phyloP scores from a whole-genome alignment of 2,888 invertebrate genomes.

The Celastrina argiolus region DNA sequence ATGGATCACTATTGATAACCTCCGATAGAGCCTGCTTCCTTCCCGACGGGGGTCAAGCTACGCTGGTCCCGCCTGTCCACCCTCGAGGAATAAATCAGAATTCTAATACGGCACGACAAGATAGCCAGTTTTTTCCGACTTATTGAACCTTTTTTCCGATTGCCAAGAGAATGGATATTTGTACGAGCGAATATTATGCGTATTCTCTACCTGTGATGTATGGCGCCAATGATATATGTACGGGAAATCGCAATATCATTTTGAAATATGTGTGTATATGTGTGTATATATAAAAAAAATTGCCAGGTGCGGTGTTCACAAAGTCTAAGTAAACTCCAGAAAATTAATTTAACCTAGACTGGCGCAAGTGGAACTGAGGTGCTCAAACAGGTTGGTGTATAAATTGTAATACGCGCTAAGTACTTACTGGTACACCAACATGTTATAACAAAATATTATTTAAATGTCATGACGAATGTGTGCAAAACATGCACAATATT shows the following conservation, averaged over 20 bases:
- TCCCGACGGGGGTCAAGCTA: slow-evolving; percentile 43
- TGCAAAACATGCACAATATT: too few relatives aligned
- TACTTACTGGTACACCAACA: too few relatives aligned
- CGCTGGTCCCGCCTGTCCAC: slow-evolving; percentile 58
- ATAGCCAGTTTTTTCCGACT: slow-evolving; percentile 66
- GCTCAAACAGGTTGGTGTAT: too few relatives aligned
- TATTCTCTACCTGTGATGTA: slow-evolving; percentile 12
- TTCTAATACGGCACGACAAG: slow-evolving; percentile 65
- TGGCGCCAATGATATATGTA: neutral
- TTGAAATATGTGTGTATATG: neutral
- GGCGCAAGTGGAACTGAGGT: too few relatives aligned
- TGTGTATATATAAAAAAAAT: too few relatives aligned
- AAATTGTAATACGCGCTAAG: too few relatives aligned
- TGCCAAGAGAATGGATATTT: slow-evolving; percentile 31
- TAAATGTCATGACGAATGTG: too few relatives aligned
- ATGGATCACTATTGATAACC: slow-evolving; percentile 42
- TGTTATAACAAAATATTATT: too few relatives aligned
- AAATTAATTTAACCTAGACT: too few relatives aligned
- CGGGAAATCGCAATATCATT: neutral
- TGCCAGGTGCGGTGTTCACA: too few relatives aligned
- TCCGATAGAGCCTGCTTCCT: slow-evolving; percentile 34
- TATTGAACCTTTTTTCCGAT: slow-evolving; percentile 57
- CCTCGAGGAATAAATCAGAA: slow-evolving; percentile 72
- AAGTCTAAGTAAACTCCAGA: too few relatives aligned
- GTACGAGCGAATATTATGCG: slow-evolving; percentile 2